phyloP scores from a whole-genome alignment of 2,797 vertebrate species.

The Choloepus didactylus region DNA sequence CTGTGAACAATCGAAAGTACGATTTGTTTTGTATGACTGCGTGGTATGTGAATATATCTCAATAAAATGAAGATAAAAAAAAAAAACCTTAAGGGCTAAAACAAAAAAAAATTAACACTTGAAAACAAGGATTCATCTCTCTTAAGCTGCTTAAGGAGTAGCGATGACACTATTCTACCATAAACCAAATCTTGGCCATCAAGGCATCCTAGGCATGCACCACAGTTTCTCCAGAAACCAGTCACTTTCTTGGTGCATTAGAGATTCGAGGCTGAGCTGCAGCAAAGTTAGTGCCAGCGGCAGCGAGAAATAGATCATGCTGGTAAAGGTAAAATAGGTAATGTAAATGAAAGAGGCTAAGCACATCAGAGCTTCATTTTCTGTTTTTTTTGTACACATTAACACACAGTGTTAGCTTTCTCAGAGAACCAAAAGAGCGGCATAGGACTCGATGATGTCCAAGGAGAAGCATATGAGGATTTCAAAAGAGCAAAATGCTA shows the following conservation, averaged over 20 bases:
- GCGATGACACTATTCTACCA: not conserved
- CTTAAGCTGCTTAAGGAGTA: not conserved
- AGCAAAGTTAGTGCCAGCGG: not conserved
- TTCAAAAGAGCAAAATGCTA: not conserved
- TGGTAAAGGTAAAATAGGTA: constrained; percentile 33
- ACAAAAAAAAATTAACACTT: constrained; percentile 42
- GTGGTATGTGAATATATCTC: too few relatives aligned
- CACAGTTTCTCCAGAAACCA: constrained; percentile 10
- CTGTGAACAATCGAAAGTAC: too few relatives aligned
- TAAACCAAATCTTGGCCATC: constrained; percentile 24
- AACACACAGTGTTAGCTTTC: not conserved
- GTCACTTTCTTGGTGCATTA: constrained; percentile 53
- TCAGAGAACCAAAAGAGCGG: constrained; percentile 49
- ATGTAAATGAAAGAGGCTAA: not conserved
- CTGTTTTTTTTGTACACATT: not conserved
- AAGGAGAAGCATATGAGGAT: not conserved
- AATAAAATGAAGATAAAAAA: too few relatives aligned
- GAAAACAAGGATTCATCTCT: constrained; percentile 2
- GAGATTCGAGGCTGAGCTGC: constrained; percentile 23
- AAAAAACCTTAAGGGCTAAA: constrained; percentile 32
- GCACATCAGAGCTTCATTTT: constrained; percentile 16
- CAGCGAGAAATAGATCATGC: constrained; percentile 9
- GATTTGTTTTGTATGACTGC: too few relatives aligned
- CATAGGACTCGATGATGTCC: not conserved
- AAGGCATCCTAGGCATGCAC: not conserved